Base-by-base conservation (phyloP, 2,888 invertebrate genomes). In the Lasioglossum leucozonium region DNA sequence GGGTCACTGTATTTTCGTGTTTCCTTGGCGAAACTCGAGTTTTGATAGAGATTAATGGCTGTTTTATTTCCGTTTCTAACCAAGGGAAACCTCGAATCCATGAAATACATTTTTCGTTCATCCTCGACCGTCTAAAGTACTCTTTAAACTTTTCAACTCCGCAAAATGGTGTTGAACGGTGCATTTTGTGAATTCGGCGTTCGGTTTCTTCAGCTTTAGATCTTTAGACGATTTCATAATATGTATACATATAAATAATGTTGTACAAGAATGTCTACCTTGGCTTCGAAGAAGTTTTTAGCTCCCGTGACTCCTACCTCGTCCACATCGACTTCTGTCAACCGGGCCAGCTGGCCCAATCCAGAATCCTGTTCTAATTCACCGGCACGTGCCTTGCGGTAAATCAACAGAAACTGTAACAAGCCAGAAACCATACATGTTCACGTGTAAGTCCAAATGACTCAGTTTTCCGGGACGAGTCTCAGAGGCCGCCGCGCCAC, bases 221-320 rank as follows among this genome's bases (percentile, higher is more conserved):
- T 51, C 2, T 8, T 51, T 8, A 2, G 2, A 51, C 22, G 22
- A 51, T 22, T 22, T 51, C 10, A 10, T 22, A n/a, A n/a, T n/a
- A n/a, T n/a, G n/a, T n/a, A 34, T 34, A 34, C 34, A 42, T 22
- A 51, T 22, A 26, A 26, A 16, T n/a, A 62, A 62, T 30, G 6
- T 30, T 2, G 30, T 26, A 13, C 16, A 10, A 4, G 5, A 22
- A 44, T 26, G 76, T 30, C 37, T 94, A 97, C 97, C 96, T 99
- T 99, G 0, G 99, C 98, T 96, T 99, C 98, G 93, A 99, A 99
- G 96, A 99, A 99, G 93, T 97, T 97, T 95, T 99, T 99, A 55
- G 99, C 99, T 22, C 99, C 99, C 88, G 97, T 97, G 0, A 99
- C 99, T 0, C 99, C 99, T 34, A 98, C 98, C 96, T 98, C 97